phyloP scores from a whole-genome alignment of 1,140 invertebrate species.

The Trachymyrmex septentrionalis region DNA sequence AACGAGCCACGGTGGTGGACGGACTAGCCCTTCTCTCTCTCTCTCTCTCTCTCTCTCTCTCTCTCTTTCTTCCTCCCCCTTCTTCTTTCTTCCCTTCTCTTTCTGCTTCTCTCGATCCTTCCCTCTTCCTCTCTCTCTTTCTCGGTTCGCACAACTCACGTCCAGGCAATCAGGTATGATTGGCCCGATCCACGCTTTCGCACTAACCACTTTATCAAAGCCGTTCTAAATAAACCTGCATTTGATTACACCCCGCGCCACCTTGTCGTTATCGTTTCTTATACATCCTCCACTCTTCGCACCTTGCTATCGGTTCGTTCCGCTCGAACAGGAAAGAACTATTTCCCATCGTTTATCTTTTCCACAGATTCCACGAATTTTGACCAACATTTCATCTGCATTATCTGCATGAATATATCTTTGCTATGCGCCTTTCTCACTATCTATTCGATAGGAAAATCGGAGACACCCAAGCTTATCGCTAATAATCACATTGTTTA shows the following conservation, averaged over 20 bases:
- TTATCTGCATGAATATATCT: background rate
- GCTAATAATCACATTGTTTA: background rate
- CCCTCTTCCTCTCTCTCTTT: constrained; percentile 50
- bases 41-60: no score
- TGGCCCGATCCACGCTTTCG: constrained; percentile 84
- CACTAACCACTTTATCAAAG: constrained; percentile 85
- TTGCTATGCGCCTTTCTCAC: background rate
- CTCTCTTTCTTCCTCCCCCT: constrained; percentile 33
- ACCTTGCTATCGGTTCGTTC: constrained; percentile 68
- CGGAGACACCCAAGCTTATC: background rate
- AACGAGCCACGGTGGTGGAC: constrained; percentile 43
- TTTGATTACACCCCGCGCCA: constrained; percentile 80
- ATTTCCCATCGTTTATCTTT: constrained; percentile 65
- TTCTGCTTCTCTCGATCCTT: background rate
- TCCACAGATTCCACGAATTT: constrained; percentile 31
- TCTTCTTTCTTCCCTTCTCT: constrained; percentile 45
- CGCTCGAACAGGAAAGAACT: constrained; percentile 61
- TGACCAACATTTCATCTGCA: background rate
- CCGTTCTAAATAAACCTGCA: constrained; percentile 84
- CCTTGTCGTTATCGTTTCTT: constrained; percentile 80
- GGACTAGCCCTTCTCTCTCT: constrained; percentile 27
- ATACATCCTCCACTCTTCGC: constrained; percentile 73
- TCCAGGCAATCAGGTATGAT: constrained; percentile 85
- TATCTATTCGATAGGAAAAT: background rate
- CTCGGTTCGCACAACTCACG: constrained; percentile 80